Evolutionary conservation across 2,113 vertebrate genomes (phyloP).

Genomic region (Corythaixoides concolor): DNA sequence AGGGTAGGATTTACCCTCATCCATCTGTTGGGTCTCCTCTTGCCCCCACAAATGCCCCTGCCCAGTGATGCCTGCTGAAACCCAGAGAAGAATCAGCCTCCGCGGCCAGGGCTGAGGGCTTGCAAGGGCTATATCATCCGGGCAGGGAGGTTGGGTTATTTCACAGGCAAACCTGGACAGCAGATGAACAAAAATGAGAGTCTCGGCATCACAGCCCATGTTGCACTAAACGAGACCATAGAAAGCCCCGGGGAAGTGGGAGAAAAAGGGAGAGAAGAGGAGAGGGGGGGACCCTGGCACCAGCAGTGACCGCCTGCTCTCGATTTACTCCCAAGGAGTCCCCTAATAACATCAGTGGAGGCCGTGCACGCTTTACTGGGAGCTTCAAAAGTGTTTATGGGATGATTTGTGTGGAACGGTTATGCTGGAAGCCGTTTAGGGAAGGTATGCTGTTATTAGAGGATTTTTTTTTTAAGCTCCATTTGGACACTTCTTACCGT

Average conservation of each 20-base stretch:
- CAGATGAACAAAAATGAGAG: neutral
- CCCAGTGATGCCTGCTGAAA: neutral
- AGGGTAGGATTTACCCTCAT: neutral
- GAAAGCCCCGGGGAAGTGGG: neutral
- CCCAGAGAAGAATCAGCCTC: neutral
- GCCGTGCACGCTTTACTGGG: constrained; percentile 50
- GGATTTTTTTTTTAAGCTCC: constrained; percentile 34
- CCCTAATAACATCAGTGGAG: constrained; percentile 60
- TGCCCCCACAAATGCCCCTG: neutral
- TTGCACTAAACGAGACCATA: neutral
- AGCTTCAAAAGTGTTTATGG: constrained; percentile 76
- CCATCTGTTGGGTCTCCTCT: neutral
- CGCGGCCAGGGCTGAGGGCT: neutral
- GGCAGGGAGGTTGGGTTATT: neutral
- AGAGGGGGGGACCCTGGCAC: constrained; percentile 12
- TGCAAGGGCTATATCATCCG: neutral
- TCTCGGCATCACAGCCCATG: neutral
- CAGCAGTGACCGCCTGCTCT: constrained; percentile 41
- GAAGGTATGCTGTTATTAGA: constrained; percentile 69
- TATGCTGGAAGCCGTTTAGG: constrained; percentile 69
- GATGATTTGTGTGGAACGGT: constrained; percentile 72
- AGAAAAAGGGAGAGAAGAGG: neutral
- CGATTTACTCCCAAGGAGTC: constrained; percentile 65
- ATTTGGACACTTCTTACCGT: constrained; percentile 48
- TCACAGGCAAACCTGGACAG: neutral